phyloP scores from a whole-genome alignment of 2,888 invertebrate species.

The Cecidostiba fungosa region DNA sequence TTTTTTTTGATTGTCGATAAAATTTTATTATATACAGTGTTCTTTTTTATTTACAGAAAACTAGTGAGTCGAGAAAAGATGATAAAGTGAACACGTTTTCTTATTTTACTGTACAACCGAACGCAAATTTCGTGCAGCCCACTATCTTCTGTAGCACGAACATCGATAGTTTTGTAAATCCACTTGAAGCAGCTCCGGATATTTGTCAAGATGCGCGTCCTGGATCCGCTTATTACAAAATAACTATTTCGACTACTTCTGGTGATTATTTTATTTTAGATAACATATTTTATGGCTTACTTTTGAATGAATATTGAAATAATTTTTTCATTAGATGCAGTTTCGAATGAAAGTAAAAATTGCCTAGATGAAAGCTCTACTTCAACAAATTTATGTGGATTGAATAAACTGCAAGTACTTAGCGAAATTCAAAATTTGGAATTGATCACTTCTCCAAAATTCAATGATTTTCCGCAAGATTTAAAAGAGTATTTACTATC shows the following conservation, averaged over 20 bases:
- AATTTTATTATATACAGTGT: background rate
- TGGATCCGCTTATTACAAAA: background rate
- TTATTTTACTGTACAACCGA: background rate
- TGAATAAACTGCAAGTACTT: background rate
- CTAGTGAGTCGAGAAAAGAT: background rate
- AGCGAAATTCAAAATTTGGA: slow-evolving; percentile 1
- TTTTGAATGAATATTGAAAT: background rate
- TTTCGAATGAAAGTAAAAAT: background rate
- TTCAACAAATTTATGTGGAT: background rate
- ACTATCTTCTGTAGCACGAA: background rate
- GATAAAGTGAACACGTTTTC: background rate
- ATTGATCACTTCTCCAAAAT: background rate
- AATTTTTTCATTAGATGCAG: background rate
- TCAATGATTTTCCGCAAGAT: background rate
- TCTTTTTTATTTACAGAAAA: background rate
- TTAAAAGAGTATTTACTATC: background rate
- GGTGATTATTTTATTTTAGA: background rate
- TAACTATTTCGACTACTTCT: background rate
- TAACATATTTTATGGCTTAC: background rate
- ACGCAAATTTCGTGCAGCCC: background rate
- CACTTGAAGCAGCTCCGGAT: background rate
- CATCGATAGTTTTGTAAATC: background rate
- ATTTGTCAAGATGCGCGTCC: slow-evolving; percentile 4
- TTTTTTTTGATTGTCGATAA: background rate
- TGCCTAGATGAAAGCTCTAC: background rate